Base-by-base conservation (phyloP, 2,888 invertebrate species). In the Cryptocephalus moraei region DNA sequence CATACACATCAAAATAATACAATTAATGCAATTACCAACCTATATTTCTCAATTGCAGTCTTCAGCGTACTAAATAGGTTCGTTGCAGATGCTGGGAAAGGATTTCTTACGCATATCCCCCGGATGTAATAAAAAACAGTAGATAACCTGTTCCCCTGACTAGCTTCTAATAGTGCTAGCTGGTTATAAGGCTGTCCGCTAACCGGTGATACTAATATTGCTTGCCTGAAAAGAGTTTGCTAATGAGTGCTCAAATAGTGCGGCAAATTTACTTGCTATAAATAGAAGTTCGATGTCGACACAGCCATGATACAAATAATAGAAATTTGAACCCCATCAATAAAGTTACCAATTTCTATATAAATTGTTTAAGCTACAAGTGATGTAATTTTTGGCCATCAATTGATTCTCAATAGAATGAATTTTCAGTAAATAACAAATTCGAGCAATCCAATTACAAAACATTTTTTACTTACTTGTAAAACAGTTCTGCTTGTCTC, bases 161-260 rank as follows among this genome's bases (percentile, higher is more conserved):
- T 84, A 56, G 87, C 86, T 68, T 88, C 84, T 54, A 92, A 74
- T 41, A 91, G 75, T 44, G 90, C 86, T 62, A 91, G 73, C 72
- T 92, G 91, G 72, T 92, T 91, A 72, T 91, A 92, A 0, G 91
- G 91, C 69, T 91, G 91, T 6, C 91, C 91, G 51, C 83, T 84
- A 56, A 80, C 80, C 46, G 86, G 84, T 4, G 84, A 83, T 46
- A 86, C 76, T 43, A 79, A 75, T 42, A 86, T 78, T 39, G 87
- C 86, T 69, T 87, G 85, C 57, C 84, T 82, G 60, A 49, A 60
- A 57, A 39, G 39, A 8, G n/a, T n/a, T n/a, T n/a, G n/a, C n/a
- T n/a, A n/a, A n/a, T n/a, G n/a, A n/a, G n/a, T n/a, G n/a, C n/a
- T n/a, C n/a, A n/a, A n/a, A n/a, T n/a, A n/a, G n/a, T n/a, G n/a